Base-by-base conservation (phyloP, 2,113 vertebrate genomes). In the Stercorarius parasiticus region DNA sequence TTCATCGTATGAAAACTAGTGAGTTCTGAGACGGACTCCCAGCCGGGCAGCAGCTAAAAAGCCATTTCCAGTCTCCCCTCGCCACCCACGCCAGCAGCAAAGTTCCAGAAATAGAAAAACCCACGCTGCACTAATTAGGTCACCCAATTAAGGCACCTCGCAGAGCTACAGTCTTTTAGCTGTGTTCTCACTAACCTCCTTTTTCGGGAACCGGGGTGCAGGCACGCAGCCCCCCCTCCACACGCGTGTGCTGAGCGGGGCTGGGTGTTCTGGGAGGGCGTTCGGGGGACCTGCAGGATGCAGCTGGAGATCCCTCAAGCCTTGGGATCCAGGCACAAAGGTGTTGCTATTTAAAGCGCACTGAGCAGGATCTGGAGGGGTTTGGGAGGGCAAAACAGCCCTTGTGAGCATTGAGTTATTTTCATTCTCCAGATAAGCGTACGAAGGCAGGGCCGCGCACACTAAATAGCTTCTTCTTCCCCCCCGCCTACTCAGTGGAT, bases 81-180 rank as follows among this genome's bases (percentile, higher is more conserved):
- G 0, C 70, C 4, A 1, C 59, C 71, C 6, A 2, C 2, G 13
- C 93, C 82, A 82, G 74, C 84, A 93, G 89, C 84, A 43, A 61
- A 82, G 26, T 58, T 88, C 91, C 82, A 87, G 71, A 96, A 95
- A 96, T 95, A 97, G 96, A 82, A 93, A 89, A 82, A 61, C 14
- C 36, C 59, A 73, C 0, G 0, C 80, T 86, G 50, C 43, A 40
- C 59, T 97, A 96, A 97, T 97, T 91, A 93, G 96, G 93, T 91
- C 89, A 93, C 89, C 78, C 50, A 88, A 91, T 97, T 95, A 97
- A 95, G 55, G 78, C 78, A 64, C 87, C 42, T 90, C 0, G 0
- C 29, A 56, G 89, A 82, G 58, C 34, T 62, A 14, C 18, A 66
- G 58, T 21, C 74, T 62, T 45, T 52, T 43, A 56, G 45, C 78